These are phyloP conservation scores for Drosophila nasuta DNA, from an alignment of 1,140 invertebrate genomes.

Conservation along the genomic window DNA sequence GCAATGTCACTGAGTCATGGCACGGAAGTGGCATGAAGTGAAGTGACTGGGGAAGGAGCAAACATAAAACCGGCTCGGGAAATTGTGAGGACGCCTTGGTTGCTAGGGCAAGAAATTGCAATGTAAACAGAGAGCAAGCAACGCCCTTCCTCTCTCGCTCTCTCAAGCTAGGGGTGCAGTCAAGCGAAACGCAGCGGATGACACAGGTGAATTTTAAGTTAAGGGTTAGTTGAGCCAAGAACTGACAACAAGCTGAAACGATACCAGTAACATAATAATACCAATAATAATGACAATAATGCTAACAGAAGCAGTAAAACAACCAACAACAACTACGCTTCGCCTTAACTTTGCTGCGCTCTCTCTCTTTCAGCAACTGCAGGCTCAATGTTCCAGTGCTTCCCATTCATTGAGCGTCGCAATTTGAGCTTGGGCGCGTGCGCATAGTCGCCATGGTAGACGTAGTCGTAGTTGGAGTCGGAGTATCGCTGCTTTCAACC, in stretches of 20 bases:
- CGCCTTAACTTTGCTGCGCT: constrained; percentile 1
- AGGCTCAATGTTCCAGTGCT: neutral
- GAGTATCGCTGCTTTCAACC: constrained; percentile 67
- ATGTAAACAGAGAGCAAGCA: constrained; percentile 73
- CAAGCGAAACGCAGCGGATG: constrained; percentile 49
- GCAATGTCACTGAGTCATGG: constrained; percentile 80
- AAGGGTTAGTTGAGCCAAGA: constrained; percentile 23
- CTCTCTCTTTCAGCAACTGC: neutral
- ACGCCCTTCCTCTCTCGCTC: constrained; percentile 8
- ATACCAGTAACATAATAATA: constrained; percentile 23
- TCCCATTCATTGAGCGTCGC: constrained; percentile 44
- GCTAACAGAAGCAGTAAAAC: constrained; percentile 9
- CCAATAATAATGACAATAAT: constrained; percentile 15
- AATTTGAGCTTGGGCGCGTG: constrained; percentile 75
- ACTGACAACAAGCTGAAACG: constrained; percentile 6
- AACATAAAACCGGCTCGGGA: constrained; percentile 37
- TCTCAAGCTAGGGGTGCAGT: constrained; percentile 44
- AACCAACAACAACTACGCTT: constrained; percentile 6
- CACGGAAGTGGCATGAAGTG: constrained; percentile 18
- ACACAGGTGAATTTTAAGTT: constrained; percentile 23
- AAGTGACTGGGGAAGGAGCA: constrained; percentile 23
- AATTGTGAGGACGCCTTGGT: constrained; percentile 63
- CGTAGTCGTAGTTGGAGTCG: constrained; percentile 28
- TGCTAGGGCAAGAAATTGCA: constrained; percentile 56
- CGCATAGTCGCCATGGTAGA: constrained; percentile 72